Conservation (phyloP, 2,888 invertebrate genomes). For the Agrotis exclamationis region DNA sequence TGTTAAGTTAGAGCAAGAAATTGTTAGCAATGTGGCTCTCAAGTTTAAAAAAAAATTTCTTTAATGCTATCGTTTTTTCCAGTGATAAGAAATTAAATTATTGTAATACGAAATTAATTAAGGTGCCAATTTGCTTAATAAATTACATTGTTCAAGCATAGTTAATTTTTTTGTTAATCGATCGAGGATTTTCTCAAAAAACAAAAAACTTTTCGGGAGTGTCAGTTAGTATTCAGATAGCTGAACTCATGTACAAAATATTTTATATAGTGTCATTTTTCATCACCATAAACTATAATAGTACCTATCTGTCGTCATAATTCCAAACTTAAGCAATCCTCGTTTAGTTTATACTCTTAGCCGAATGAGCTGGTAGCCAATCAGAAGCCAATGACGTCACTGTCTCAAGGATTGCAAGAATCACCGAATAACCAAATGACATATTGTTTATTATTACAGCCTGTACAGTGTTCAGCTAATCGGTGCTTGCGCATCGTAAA, state of each 20-base stretch:
- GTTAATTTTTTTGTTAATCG: too few relatives aligned
- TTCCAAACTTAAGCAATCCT: slow-evolving; percentile 13
- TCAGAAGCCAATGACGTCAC: slow-evolving; percentile 35
- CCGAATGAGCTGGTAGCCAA: slow-evolving; percentile 34
- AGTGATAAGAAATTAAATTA: not conserved
- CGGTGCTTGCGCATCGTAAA: slow-evolving; percentile 44
- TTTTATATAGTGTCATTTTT: not conserved
- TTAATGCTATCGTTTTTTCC: too few relatives aligned
- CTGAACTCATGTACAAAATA: not conserved
- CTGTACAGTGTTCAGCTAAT: slow-evolving; percentile 6
- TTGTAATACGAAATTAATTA: not conserved
- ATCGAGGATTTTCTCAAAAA: too few relatives aligned
- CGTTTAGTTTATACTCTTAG: not conserved
- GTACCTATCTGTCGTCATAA: not conserved
- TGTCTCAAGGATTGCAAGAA: slow-evolving; percentile 60
- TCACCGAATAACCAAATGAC: slow-evolving; percentile 49
- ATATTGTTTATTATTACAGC: slow-evolving; percentile 64
- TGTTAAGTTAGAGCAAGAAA: not conserved
- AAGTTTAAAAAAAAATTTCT: not conserved
- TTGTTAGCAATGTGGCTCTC: not conserved
- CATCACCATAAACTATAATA: slow-evolving; percentile 1
- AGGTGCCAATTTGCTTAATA: too few relatives aligned
- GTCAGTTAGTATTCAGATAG: not conserved
- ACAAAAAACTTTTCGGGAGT: too few relatives aligned
- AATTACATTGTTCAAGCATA: too few relatives aligned